These are phyloP conservation scores for Xerus inauris DNA, from an alignment of 2,113 vertebrate species.

Conservation along the genomic window DNA sequence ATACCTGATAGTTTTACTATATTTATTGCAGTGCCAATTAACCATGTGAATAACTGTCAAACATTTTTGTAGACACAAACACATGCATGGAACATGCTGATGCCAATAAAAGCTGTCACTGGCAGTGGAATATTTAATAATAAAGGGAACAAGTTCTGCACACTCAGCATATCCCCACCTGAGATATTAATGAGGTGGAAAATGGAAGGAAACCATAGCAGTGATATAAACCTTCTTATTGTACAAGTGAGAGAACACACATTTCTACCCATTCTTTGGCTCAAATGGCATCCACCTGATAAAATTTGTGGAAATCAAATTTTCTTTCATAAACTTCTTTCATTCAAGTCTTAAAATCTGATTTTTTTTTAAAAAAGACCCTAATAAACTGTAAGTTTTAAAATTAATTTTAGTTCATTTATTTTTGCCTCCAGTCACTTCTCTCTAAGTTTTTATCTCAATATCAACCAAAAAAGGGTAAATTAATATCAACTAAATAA, in stretches of 20 bases:
- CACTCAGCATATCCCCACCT: constrained; percentile 71
- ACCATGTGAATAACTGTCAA: background rate
- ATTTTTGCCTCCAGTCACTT: background rate
- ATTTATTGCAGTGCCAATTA: background rate
- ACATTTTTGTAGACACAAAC: background rate
- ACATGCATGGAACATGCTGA: background rate
- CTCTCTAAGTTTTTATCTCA: background rate
- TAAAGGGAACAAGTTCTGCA: constrained; percentile 64
- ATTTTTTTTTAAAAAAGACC: background rate
- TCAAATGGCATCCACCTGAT: constrained; percentile 21
- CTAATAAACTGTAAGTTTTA: background rate
- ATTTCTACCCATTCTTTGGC: constrained; percentile 55
- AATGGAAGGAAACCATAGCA: constrained; percentile 84
- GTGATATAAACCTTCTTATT: constrained; percentile 63
- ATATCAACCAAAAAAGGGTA: background rate
- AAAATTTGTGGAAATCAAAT: constrained; percentile 73
- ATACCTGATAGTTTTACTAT: background rate
- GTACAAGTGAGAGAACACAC: constrained; percentile 43
- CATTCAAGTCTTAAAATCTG: background rate
- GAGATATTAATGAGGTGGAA: constrained; percentile 83
- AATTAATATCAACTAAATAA: background rate
- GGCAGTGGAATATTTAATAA: constrained; percentile 75
- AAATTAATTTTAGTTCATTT: background rate
- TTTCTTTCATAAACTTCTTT: constrained; percentile 70
- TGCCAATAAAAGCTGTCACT: background rate